Evolutionary conservation across 2,888 invertebrate species (phyloP), one percentile per base, ranked within the genome.

Genomic region (Hirtodrosophila histrioides): DNA sequence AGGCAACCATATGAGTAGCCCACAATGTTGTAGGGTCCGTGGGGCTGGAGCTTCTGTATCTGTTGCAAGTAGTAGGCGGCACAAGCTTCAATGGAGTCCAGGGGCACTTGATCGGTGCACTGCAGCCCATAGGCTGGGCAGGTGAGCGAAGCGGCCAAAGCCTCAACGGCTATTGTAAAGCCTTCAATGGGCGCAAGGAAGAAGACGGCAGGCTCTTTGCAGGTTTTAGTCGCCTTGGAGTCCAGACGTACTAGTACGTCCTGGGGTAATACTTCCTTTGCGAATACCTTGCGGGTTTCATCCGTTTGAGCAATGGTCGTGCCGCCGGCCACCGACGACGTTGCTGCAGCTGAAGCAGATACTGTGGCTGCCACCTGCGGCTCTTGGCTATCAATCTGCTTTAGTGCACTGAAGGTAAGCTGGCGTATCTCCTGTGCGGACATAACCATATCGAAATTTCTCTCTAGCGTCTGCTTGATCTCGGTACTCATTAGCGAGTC

Each of bases 401-500:
- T 93, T 48, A 98, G 93, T 81, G 94, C 94, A 33, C 93, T 95
- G 87, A 98, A 95, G 0, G 97, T 97, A 50, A 98, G 92, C 60
- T 93, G 94, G 69, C 98, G 94, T 83, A 99, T 97, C 92, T 98
- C 98, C 91, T 97, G 97, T 78, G 98, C 96, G 65, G 96, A 95
- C 64, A 99, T 93, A 17, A 97, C 95, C 56, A 99, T 91, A 91
- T 99, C 98, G 92, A 96, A 98, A 88, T 96, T 97, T 54, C 98
- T 94, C 91, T 98, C 98, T 49, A 99, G 92, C 0, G 97, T 97
- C 92, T 98, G 98, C 91, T 99, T 99, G 89, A 99, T 98, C 93
- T 99, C 99, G 3, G 99, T 98, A 54, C 98, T 98, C 99, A 99
- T 99, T 74, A 99, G 93, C 4, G 99, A 99, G 92, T 99, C 99